Percentiles rank a stretch among this genome's conserved stretches.
These are phyloP conservation scores for Drosophila orosa DNA, from an alignment of 1,140 invertebrate genomes.

Conservation along the genomic window DNA sequence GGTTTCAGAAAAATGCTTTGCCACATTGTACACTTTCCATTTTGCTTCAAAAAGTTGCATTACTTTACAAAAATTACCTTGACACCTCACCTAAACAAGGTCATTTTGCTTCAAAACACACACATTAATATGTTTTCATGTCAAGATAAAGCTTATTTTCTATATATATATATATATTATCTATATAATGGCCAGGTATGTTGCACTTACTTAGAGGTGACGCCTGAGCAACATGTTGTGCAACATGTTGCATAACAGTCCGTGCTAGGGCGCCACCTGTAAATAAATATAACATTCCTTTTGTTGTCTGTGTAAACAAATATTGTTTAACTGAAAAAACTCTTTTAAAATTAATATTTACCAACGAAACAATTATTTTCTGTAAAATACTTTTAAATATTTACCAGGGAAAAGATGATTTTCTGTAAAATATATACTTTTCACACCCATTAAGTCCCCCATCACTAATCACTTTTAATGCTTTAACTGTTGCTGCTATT, in stretches of 20 bases:
- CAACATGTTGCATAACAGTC: background rate
- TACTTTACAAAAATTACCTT: background rate
- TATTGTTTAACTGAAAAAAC: background rate
- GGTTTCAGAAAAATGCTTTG: background rate
- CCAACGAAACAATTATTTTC: background rate
- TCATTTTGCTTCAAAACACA: background rate
- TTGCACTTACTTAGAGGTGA: background rate
- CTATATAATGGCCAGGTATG: background rate
- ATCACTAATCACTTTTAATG: background rate
- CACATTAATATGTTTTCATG: background rate
- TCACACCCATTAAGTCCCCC: background rate
- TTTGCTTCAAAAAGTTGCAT: background rate
- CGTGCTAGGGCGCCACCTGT: background rate
- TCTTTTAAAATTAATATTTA: too few species aligned
- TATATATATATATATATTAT: background rate
- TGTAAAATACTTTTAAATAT: slow-evolving; percentile 11
- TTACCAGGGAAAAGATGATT: background rate
- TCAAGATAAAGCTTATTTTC: background rate
- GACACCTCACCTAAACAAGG: background rate
- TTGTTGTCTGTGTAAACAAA: background rate
- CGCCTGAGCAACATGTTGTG: background rate
- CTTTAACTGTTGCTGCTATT: slow-evolving; percentile 38
- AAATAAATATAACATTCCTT: background rate
- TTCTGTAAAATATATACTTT: background rate
- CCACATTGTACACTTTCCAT: background rate